Evolutionary conservation across 1,140 invertebrate species (phyloP), one percentile per base, ranked within the genome.

Genomic region (Leguminivora glycinivorella): DNA sequence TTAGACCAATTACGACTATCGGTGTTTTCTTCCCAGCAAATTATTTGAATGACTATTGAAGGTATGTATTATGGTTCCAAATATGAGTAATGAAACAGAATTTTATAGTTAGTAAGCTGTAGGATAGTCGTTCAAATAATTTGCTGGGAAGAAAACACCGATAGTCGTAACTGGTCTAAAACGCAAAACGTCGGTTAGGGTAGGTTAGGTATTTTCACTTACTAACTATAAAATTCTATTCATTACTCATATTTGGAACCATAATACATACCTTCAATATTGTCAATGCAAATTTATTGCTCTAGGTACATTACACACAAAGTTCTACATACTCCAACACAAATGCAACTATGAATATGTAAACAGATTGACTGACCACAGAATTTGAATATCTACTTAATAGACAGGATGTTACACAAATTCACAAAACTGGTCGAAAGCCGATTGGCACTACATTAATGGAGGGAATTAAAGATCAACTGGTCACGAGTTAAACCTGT

Each of bases 341-440:
- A 29, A 63, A 63, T 63, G 6, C 58, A n/a, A 60, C 25, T 29
- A 63, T 63, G 58, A 63, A 63, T 63, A 63, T 63, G 58, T 63
- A 63, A 63, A 31, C 26, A 63, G 58, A 29, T 63, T 7, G 26
- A 63, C 58, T 34, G 58, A 63, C 58, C 58, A 17, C 58, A 31
- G 26, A 31, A 34, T 63, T 63, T 19, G 29, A 63, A 63, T 63
- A 63, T 63, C 58, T 63, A n/a, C n/a, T n/a, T n/a, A 63, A 63
- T 63, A 26, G 26, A 29, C 58, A 63, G 58, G 58, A 63, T 63
- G 26, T 63, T 63, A 63, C 58, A 63, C 58, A 63, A 63, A 63
- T 63, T 31, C 58, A 63, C 58, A 63, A 63, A 63, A 34, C 14
- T 63, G 58, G 58, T 22, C 58, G 58, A 63, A 63, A 63, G 26